Evolutionary conservation across 2,113 vertebrate species (phyloP).

Genomic region (Phylloscopus whistleri): DNA sequence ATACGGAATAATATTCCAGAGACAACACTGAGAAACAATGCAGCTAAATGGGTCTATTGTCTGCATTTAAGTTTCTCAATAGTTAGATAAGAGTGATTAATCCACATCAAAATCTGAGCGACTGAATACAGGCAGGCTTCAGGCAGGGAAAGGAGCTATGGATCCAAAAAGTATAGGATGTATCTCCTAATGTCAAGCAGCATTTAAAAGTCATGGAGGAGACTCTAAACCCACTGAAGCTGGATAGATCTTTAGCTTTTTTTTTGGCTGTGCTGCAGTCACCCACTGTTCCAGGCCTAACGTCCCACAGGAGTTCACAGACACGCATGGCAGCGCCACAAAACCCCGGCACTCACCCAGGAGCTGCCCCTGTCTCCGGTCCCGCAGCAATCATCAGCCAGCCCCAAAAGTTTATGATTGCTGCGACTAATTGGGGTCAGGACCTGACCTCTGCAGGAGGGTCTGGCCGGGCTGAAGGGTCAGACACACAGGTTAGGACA

Average conservation of each 20-base stretch:
- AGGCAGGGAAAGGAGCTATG: not conserved
- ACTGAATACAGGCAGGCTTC: not conserved
- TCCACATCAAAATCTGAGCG: not conserved
- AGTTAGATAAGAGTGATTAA: not conserved
- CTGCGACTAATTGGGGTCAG: not conserved
- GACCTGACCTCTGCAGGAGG: not conserved
- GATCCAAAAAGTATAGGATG: not conserved
- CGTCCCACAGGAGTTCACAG: not conserved
- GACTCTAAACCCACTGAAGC: not conserved
- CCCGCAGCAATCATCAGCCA: not conserved
- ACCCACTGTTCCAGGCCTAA: not conserved
- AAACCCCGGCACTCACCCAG: not conserved
- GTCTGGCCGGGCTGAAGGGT: not conserved
- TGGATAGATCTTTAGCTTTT: not conserved
- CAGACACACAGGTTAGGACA: not conserved
- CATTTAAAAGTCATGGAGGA: not conserved
- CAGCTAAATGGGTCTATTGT: not conserved
- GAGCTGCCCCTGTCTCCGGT: not conserved
- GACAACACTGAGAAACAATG: not conserved
- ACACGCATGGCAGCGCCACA: fast-evolving
- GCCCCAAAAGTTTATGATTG: not conserved
- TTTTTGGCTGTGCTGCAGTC: not conserved
- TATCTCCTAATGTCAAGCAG: not conserved
- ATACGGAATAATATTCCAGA: not conserved
- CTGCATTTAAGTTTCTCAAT: not conserved